phyloP scores from a whole-genome alignment of 2,113 vertebrate genomes.

The Antidorcas marsupialis region DNA sequence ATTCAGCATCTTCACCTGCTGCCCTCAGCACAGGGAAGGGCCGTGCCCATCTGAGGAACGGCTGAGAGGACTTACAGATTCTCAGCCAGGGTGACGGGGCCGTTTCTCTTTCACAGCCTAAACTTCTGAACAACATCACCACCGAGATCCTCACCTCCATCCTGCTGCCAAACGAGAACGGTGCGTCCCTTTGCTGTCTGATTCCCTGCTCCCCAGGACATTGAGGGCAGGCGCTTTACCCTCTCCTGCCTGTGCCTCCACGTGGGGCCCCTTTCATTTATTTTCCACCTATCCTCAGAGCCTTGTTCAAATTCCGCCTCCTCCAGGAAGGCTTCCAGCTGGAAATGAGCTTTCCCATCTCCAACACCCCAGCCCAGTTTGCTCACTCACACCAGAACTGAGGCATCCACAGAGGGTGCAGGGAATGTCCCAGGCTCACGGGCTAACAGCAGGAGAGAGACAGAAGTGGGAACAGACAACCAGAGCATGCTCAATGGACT shows the following conservation, averaged over 20 bases:
- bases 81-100: background rate
- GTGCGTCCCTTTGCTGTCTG: background rate
- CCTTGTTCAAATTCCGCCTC: background rate
- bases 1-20: background rate
- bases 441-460: background rate
- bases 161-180: constrained; percentile 56
- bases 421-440: background rate
- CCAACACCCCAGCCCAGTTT: background rate
- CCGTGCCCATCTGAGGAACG: no score
- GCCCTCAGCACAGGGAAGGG: background rate
- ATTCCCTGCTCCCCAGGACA: background rate
- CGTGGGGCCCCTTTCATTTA: background rate
- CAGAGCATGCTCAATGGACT: background rate
- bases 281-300: background rate
- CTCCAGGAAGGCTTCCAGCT: background rate
- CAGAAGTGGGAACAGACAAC: no score
- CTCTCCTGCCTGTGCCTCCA: background rate
- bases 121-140: background rate
- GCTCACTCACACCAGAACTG: background rate
- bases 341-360: background rate
- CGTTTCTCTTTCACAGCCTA: constrained; percentile 52
- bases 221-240: no score
- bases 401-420: background rate
- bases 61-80: background rate
- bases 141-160: background rate